Evolutionary conservation across 64 coral and sea anemone genomes (phyloP).

Genomic region (Dendronephthya gigantea): DNA sequence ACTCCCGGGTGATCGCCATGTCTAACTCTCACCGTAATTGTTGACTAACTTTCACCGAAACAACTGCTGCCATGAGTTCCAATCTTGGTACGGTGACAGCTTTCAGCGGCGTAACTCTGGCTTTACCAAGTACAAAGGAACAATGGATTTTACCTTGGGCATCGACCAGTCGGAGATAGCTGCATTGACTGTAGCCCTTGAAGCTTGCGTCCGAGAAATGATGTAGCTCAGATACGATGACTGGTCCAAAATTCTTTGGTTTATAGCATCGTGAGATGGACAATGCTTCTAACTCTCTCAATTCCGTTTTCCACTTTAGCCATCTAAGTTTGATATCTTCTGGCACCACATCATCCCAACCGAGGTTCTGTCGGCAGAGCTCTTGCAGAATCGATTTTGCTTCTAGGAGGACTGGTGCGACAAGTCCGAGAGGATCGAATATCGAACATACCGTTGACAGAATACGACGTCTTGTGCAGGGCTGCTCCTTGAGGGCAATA

Average conservation of each 20-base stretch:
- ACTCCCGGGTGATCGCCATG: background rate
- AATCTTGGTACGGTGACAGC: background rate
- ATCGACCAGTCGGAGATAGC: background rate
- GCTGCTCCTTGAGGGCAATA: no score
- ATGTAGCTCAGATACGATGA: background rate
- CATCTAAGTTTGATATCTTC: background rate
- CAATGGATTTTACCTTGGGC: background rate
- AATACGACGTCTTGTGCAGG: no score
- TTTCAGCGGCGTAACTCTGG: conserved; percentile 3
- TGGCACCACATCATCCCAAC: background rate
- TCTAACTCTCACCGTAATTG: background rate
- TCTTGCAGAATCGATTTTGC: background rate
- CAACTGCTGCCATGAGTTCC: background rate
- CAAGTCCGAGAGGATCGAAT: no score
- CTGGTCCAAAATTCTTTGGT: background rate
- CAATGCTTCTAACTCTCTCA: background rate
- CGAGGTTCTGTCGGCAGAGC: background rate
- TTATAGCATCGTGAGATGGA: background rate
- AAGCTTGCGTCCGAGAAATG: background rate
- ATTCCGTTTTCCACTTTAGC: background rate
- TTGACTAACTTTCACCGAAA: background rate
- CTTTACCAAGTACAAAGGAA: background rate
- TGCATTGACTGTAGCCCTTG: background rate
- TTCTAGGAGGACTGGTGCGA: background rate
- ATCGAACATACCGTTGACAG: no score